Percentiles rank a stretch among this genome's conserved stretches.
phyloP scores from a whole-genome alignment of 2,113 vertebrate genomes.

The Scolopax mira region DNA sequence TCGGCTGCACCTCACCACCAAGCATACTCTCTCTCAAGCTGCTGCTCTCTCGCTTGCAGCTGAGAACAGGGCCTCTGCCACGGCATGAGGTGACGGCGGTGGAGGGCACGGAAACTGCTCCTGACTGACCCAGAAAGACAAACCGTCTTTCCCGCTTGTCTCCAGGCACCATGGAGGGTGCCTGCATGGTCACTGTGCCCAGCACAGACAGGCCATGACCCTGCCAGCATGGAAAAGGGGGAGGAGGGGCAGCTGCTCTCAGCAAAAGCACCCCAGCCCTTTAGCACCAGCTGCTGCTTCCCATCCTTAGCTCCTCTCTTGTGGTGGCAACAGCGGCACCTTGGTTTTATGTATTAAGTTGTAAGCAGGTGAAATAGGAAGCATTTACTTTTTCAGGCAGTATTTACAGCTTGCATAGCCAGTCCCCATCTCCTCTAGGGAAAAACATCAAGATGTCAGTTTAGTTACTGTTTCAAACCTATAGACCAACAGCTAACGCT shows the following conservation, averaged over 20 bases:
- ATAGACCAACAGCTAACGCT: slow-evolving; percentile 33
- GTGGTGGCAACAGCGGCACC: slow-evolving; percentile 31
- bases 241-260: background rate
- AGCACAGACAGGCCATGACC: background rate
- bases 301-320: slow-evolving; percentile 2
- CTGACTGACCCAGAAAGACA: background rate
- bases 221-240: background rate
- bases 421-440: slow-evolving; percentile 66
- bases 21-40: background rate
- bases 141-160: background rate
- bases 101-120: background rate
- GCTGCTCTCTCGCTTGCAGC: background rate
- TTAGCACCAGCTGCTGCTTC: background rate
- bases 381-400: slow-evolving; percentile 70
- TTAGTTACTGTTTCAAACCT: slow-evolving; percentile 24
- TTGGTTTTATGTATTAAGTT: slow-evolving; percentile 37
- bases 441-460: slow-evolving; percentile 70
- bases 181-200: background rate
- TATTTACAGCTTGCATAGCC: slow-evolving; percentile 68
- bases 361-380: slow-evolving; percentile 62
- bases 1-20: background rate
- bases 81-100: rapidly evolving
- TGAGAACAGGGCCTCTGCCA: background rate
- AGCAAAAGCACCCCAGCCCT: background rate
- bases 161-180: background rate